phyloP scores from a whole-genome alignment of 2,888 invertebrate species.

The Quadroppia sp. region DNA sequence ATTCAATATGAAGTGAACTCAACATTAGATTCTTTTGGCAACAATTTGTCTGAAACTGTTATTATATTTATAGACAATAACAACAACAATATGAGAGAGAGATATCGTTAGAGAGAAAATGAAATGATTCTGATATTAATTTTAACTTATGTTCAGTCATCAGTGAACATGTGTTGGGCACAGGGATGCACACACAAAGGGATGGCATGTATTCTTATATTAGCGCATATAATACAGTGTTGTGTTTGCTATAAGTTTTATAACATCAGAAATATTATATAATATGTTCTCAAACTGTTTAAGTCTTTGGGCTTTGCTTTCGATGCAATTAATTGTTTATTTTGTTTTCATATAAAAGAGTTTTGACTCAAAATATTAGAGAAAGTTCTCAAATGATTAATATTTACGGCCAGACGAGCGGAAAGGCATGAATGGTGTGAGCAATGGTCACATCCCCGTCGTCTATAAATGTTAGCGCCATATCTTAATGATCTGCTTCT shows the following conservation, averaged over 20 bases:
- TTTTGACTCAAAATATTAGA: not conserved
- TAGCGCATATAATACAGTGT: not conserved
- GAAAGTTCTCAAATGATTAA: not conserved
- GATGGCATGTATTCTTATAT: too few relatives aligned
- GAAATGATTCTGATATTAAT: conserved; percentile 17
- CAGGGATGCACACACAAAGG: too few relatives aligned
- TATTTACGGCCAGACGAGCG: not conserved
- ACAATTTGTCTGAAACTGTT: too few relatives aligned
- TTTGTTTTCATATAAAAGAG: not conserved
- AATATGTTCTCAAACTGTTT: too few relatives aligned
- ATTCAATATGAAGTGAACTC: too few relatives aligned
- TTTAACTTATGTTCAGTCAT: conserved; percentile 30
- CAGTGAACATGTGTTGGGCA: conserved; percentile 30
- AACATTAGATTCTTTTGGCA: too few relatives aligned
- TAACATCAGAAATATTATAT: too few relatives aligned
- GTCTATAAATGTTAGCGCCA: not conserved
- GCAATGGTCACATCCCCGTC: not conserved
- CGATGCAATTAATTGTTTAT: not conserved
- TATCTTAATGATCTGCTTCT: conserved; percentile 12
- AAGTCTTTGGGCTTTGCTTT: not conserved
- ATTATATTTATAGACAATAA: too few relatives aligned
- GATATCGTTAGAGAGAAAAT: not conserved
- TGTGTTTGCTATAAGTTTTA: not conserved
- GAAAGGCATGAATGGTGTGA: conserved; percentile 1
- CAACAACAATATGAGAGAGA: too few relatives aligned